Evolutionary conservation across 1,140 invertebrate species (phyloP).

Genomic region (Octopus bimaculoides): DNA sequence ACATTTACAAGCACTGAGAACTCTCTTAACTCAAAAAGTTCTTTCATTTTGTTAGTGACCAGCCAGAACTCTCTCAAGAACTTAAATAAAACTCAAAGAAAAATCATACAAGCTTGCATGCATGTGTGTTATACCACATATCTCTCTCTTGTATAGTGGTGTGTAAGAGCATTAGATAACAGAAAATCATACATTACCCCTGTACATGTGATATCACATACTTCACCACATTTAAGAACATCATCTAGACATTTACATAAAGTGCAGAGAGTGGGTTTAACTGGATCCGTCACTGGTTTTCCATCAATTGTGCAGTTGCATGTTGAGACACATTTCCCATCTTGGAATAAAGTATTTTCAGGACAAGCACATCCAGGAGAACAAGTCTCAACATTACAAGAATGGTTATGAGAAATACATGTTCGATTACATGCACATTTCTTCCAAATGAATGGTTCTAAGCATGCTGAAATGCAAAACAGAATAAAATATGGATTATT

Average conservation of each 20-base stretch:
- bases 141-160: too few relatives aligned
- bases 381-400: neutral
- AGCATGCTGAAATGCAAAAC: neutral
- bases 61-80: too few relatives aligned
- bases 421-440: conserved; percentile 5
- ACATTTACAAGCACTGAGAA: too few relatives aligned
- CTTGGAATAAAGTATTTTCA: neutral
- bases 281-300: neutral
- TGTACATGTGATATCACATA: neutral
- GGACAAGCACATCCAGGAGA: neutral
- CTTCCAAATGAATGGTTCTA: neutral
- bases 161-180: too few relatives aligned
- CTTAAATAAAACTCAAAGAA: too few relatives aligned
- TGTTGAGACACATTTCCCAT: neutral
- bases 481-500: neutral
- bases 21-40: too few relatives aligned
- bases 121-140: too few relatives aligned
- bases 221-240: neutral
- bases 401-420: neutral
- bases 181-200: neutral
- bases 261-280: too few relatives aligned
- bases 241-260: neutral
- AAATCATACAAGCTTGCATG: too few relatives aligned
- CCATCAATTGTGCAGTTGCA: neutral
- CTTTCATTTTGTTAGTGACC: too few relatives aligned